Evolutionary conservation across 2,888 invertebrate genomes (phyloP), one percentile per base, ranked within the genome.

Genomic region (Tetropium fuscum): DNA sequence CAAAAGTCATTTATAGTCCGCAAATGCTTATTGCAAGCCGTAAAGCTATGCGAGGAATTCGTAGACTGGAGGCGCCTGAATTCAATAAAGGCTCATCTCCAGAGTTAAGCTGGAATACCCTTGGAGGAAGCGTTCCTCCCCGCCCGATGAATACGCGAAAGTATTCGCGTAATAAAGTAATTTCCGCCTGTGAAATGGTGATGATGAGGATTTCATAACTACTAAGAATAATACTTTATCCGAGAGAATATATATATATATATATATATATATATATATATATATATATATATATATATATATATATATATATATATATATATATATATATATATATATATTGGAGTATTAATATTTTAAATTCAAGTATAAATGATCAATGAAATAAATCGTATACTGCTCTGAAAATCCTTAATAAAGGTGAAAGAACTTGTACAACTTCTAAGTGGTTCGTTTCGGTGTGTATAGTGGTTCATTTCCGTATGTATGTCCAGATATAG

Each of bases 31-130:
- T 72, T 67, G 71, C 65, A 47, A 25, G 55, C 57, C 48, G 45
- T 53, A 40, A 47, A 65, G 72, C 66, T 72, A 77, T 76, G 69
- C 67, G 58, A 55, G 72, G 76, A 77, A 77, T 76, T 70, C 67
- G 69, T 67, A 72, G 74, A 68, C 70, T 66, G 47, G 65, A 65
- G 70, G 71, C 75, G 69, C 67, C 70, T 70, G 74, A 73, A 75
- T 76, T 72, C 77, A 77, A 78, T 78, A 78, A 76, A 74, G 69
- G 72, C 70, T 69, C 73, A 71, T 72, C 74, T 68, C 66, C 19
- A 58, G 62, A 60, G 53, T 43, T 62, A 58, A 68, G 71, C 61
- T 51, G 59, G 63, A 59, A 63, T 57, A 60, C 54, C 57, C 63
- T 49, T 53, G 57, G 48, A 64, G 58, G 51, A 51, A 44, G 44